These are phyloP conservation scores for Scylla paramamosain DNA, from an alignment of 1,140 invertebrate genomes.

Conservation along the genomic window DNA sequence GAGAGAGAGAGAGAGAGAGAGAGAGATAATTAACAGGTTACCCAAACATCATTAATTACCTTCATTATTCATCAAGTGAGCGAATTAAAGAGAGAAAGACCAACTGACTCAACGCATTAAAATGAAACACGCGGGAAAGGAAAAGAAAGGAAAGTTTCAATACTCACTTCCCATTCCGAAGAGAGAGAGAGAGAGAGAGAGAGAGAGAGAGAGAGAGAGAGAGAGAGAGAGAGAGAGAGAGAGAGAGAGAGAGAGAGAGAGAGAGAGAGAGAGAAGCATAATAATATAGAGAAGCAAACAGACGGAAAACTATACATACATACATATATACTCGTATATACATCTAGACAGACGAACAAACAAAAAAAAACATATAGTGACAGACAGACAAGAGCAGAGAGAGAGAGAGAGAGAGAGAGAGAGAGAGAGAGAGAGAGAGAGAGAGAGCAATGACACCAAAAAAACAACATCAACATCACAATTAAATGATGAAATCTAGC, in stretches of 20 bases:
- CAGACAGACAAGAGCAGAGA: too few species aligned
- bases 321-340: too few species aligned
- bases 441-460: too few species aligned
- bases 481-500: too few species aligned
- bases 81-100: background rate
- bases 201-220: conserved; percentile 29
- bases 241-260: conserved; percentile 29
- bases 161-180: background rate
- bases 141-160: background rate
- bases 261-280: conserved; percentile 29
- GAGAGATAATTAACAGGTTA: background rate
- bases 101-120: background rate
- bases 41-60: too few species aligned
- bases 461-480: too few species aligned
- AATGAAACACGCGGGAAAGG: background rate
- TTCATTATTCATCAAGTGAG: background rate
- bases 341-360: too few species aligned
- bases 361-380: too few species aligned
- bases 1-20: background rate
- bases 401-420: too few species aligned
- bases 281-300: background rate
- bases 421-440: too few species aligned
- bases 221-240: conserved; percentile 29
- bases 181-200: conserved; percentile 29
- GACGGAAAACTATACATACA: too few species aligned